Base-by-base conservation (phyloP, 2,888 invertebrate species). In the Andricus curvator region DNA sequence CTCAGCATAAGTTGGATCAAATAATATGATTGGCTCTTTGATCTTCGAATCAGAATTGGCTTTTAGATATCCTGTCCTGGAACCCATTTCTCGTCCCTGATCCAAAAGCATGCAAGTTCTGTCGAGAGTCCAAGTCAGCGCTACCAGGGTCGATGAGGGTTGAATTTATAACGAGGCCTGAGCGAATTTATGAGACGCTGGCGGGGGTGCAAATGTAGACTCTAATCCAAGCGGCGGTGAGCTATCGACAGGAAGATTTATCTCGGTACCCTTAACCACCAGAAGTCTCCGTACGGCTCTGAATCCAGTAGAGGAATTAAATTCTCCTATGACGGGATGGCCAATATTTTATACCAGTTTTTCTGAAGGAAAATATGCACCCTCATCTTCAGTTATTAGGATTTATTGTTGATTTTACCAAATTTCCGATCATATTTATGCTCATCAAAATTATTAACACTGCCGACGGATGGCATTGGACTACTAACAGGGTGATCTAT, bases 171-270 rank as follows among this genome's bases (percentile, higher is more conserved):
- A 89, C 90, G 86, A 90, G 85, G 83, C 85, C 79, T 84, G 81
- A 82, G 85, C 85, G 87, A 88, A 91, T 91, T 91, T 90, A 90
- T 88, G 90, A 89, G 88, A 87, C 78, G 87, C 77, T 80, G 82
- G 84, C 84, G 84, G 88, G 90, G 89, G 90, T 89, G 91, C 88
- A 89, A 91, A 92, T 91, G 90, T 90, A 88, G 91, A 91, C 90
- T 91, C 90, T 91, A 91, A 92, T 91, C 91, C 91, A 83, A 88
- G 87, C 87, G 87, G 88, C 86, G 89, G 89, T 90, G 90, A 91
- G 89, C 90, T 90, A 91, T 92, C 91, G 91, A 91, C 91, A 90
- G 91, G 85, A 89, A 89, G 89, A 91, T 92, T 92, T 92, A 92
- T 91, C 89, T 89, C 87, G 88, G 88, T 88, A 86, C 81, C 66